phyloP scores from a whole-genome alignment of 2,797 vertebrate genomes.

The Mallotus villosus region DNA sequence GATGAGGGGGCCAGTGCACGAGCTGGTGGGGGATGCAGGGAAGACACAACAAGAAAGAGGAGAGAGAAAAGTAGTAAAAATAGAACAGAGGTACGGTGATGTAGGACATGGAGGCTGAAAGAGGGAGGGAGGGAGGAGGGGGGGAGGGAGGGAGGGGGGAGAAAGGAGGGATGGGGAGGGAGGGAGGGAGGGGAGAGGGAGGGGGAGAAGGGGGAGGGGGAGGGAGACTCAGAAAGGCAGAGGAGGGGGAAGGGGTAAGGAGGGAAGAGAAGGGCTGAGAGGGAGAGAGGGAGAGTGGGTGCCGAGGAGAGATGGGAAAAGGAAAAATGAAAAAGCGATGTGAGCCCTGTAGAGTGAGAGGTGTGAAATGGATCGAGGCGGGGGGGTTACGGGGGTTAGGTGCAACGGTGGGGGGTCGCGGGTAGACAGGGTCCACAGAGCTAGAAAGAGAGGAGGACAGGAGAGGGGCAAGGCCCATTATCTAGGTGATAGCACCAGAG shows the following conservation, averaged over 20 bases:
- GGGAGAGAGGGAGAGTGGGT: not conserved
- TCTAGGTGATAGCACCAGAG: too few relatives aligned
- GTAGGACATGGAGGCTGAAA: not conserved
- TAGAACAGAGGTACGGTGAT: conserved; percentile 18
- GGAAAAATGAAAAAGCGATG: not conserved
- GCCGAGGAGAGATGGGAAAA: not conserved
- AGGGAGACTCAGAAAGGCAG: too few relatives aligned
- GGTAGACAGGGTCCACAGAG: not conserved
- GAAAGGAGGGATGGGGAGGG: not conserved
- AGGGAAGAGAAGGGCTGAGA: not conserved
- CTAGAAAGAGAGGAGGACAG: not conserved
- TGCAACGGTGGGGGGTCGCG: not conserved
- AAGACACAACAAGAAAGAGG: too few relatives aligned
- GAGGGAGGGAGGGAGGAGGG: too few relatives aligned
- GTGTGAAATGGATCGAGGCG: not conserved
- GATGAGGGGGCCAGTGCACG: too few relatives aligned
- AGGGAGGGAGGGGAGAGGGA: not conserved
- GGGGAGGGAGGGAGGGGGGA: too few relatives aligned
- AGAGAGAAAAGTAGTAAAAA: conserved; percentile 12
- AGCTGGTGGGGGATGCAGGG: too few relatives aligned
- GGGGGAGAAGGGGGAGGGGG: not conserved
- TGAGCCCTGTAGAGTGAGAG: not conserved
- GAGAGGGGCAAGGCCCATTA: too few relatives aligned
- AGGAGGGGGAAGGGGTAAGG: not conserved
- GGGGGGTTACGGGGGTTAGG: not conserved